phyloP scores from a whole-genome alignment of 2,888 invertebrate species.

The Cosmorhoe ocellata region DNA sequence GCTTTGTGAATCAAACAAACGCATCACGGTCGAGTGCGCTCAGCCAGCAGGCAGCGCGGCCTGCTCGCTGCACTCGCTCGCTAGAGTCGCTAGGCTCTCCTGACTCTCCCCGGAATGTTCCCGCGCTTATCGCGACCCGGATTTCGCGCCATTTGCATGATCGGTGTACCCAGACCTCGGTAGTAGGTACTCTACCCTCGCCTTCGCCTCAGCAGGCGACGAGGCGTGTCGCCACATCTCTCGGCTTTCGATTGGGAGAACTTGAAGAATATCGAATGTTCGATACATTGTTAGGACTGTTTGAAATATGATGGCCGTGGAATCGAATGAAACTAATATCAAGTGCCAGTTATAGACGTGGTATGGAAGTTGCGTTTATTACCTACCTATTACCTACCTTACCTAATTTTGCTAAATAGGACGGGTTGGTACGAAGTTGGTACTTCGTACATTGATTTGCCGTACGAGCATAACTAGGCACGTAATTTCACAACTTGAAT shows the following conservation, averaged over 20 bases:
- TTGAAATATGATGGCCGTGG: constrained; percentile 4
- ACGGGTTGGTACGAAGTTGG: too few species aligned
- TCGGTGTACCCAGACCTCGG: too few species aligned
- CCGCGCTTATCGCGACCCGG: constrained; percentile 27
- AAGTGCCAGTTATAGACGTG: too few species aligned
- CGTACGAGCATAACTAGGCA: too few species aligned
- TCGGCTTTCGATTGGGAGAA: constrained; percentile 11
- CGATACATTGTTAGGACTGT: neutral
- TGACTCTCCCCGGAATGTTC: constrained; percentile 44
- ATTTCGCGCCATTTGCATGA: constrained; percentile 24
- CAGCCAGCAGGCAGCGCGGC: neutral
- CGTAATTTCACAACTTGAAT: neutral
- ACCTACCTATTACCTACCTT: too few species aligned
- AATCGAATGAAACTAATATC: neutral
- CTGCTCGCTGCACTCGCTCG: constrained; percentile 44
- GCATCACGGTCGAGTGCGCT: constrained; percentile 14
- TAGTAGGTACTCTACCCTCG: too few species aligned
- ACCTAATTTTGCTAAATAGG: too few species aligned
- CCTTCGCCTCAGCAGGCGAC: too few species aligned
- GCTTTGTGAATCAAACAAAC: constrained; percentile 13
- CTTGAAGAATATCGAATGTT: constrained; percentile 15
- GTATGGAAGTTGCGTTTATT: too few species aligned
- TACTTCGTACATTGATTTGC: too few species aligned
- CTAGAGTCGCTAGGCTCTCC: constrained; percentile 59
- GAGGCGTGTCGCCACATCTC: too few species aligned